Conservation (phyloP, 2,113 vertebrate genomes). For the Eptesicus fuscus region DNA sequence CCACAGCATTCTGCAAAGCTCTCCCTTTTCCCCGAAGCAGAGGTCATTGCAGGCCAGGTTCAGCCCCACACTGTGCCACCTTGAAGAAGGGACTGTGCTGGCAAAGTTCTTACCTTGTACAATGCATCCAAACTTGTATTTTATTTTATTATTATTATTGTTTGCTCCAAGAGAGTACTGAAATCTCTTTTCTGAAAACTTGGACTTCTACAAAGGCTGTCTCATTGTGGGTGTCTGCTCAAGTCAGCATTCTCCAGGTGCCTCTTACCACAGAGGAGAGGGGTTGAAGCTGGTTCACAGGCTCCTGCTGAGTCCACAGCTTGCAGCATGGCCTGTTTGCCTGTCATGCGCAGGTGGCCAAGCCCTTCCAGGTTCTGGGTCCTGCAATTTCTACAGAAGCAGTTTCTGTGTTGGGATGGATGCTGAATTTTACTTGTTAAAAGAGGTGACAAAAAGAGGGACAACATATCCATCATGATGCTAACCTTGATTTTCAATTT, state of each 20-base stretch:
- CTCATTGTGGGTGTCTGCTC: not conserved
- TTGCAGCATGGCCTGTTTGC: not conserved
- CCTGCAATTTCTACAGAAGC: not conserved
- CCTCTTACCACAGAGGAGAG: not conserved
- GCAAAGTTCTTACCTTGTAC: not conserved
- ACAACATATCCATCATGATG: not conserved
- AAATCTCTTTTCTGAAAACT: not conserved
- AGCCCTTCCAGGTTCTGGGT: not conserved
- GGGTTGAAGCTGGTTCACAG: not conserved
- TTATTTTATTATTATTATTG: not conserved
- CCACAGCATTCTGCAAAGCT: not conserved
- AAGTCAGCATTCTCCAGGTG: not conserved
- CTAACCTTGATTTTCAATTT: not conserved
- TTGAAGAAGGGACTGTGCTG: not conserved
- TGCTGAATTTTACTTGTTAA: not conserved
- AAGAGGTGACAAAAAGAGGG: not conserved
- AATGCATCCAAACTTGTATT: not conserved
- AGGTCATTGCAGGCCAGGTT: not conserved
- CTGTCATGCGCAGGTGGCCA: not conserved
- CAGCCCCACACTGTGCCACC: not conserved
- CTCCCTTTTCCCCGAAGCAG: not conserved
- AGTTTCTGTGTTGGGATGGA: not conserved
- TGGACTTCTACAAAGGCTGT: not conserved
- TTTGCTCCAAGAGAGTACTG: not conserved
- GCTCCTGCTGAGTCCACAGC: not conserved